Percentiles rank a stretch among this genome's conserved stretches.
Evolutionary conservation across 2,797 vertebrate species (phyloP).

Genomic region (Manis crassicaudata): DNA sequence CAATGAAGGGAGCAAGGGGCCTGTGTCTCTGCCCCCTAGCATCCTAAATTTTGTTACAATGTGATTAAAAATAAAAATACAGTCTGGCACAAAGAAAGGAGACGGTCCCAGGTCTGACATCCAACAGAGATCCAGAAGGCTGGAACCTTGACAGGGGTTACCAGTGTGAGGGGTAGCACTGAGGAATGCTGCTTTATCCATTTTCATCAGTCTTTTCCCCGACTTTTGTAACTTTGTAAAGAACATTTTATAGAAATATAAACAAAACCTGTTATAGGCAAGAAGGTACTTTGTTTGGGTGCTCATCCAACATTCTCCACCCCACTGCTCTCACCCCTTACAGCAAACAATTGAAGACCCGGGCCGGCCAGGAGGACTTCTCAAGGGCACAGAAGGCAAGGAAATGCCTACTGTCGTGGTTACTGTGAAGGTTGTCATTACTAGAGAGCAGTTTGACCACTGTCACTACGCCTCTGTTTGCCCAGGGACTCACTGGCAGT

Average conservation of each 20-base stretch:
- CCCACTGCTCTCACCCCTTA: background rate
- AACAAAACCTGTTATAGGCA: background rate
- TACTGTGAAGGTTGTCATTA: background rate
- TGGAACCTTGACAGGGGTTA: background rate
- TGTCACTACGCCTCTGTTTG: rapidly evolving
- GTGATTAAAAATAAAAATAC: background rate
- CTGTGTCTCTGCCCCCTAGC: background rate
- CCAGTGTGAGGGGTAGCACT: background rate
- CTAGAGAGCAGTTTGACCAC: background rate
- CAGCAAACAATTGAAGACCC: background rate
- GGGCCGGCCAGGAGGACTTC: background rate
- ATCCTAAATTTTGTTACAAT: background rate
- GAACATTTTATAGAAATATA: background rate
- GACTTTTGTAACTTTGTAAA: background rate
- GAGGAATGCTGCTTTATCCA: no score
- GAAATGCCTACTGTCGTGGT: background rate
- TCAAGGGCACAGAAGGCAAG: background rate
- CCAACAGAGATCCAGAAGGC: background rate
- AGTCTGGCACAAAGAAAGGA: background rate
- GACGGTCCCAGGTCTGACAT: background rate
- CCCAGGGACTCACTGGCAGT: no score
- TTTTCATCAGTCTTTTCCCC: no score
- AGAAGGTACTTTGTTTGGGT: background rate
- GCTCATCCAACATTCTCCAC: background rate
- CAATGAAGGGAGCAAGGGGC: background rate